phyloP scores from a whole-genome alignment of 2,888 invertebrate species.

The Cephus runcator region DNA sequence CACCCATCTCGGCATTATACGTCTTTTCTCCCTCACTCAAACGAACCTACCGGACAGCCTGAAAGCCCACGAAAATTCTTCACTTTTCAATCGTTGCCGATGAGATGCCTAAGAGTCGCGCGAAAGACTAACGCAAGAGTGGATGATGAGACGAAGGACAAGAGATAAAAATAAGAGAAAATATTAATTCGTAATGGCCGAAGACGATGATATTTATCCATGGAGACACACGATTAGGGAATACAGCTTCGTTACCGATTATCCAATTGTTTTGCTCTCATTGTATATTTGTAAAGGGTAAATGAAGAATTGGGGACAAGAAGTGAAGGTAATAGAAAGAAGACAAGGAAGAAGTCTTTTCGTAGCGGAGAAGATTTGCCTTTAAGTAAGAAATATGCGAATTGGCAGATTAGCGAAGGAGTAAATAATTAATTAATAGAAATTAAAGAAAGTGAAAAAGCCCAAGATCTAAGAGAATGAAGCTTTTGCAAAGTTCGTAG shows the following conservation, averaged over 20 bases:
- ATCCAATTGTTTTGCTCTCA: background rate
- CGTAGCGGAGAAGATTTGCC: background rate
- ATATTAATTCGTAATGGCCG: conserved; percentile 14
- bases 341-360: background rate
- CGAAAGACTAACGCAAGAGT: background rate
- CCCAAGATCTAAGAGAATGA: background rate
- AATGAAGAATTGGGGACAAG: conserved; percentile 12
- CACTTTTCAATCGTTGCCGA: conserved; percentile 8
- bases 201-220: conserved; percentile 11
- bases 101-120: background rate
- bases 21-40: conserved; percentile 7
- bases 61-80: conserved; percentile 11
- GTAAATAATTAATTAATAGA: background rate
- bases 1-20: conserved; percentile 30
- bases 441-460: background rate
- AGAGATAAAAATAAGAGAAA: conserved; percentile 11
- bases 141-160: conserved; percentile 21
- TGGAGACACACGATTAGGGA: background rate
- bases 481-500: conserved; percentile 17
- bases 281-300: conserved; percentile 35
- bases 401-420: background rate
- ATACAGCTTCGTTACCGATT: conserved; percentile 11
- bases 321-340: conserved; percentile 20
- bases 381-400: background rate
- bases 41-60: background rate